A percentile compares a stretch with the other conserved stretches of the same genome.
phyloP scores from a whole-genome alignment of 2,113 vertebrate species.

The Nannospalax galili region DNA sequence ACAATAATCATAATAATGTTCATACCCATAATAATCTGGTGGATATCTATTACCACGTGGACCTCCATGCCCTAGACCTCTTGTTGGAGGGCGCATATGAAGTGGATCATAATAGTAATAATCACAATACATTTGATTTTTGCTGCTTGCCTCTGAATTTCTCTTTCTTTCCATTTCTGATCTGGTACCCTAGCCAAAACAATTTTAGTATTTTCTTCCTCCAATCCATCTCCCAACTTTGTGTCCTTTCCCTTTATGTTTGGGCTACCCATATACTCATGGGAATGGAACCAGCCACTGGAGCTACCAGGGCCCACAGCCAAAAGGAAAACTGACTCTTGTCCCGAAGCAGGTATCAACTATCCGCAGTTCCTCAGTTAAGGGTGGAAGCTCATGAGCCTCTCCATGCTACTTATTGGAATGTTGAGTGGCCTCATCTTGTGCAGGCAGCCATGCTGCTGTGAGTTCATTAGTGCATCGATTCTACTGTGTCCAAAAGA shows the following conservation, averaged over 20 bases:
- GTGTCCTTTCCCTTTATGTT: neutral
- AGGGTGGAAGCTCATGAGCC: neutral
- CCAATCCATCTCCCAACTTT: neutral
- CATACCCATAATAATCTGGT: slow-evolving; percentile 97
- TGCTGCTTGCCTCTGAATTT: too few relatives aligned
- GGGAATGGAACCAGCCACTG: neutral
- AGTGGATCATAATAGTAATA: slow-evolving; percentile 98
- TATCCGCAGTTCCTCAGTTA: neutral
- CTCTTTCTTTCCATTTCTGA: too few relatives aligned
- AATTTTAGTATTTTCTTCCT: too few relatives aligned
- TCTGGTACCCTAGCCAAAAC: too few relatives aligned
- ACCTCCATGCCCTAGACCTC: slow-evolving; percentile 94
- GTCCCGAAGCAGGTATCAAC: neutral
- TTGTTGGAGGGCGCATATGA: slow-evolving; percentile 94
- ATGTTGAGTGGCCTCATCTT: neutral
- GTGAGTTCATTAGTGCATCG: neutral
- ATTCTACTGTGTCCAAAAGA: neutral
- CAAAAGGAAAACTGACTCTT: neutral
- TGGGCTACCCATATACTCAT: neutral
- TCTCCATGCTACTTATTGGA: neutral
- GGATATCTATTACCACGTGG: slow-evolving; percentile 96
- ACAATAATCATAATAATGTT: slow-evolving; percentile 99
- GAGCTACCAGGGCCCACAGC: neutral
- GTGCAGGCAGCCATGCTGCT: neutral
- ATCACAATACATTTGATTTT: slow-evolving; percentile 99